Base-by-base conservation (phyloP, 2,888 invertebrate genomes). In the Protophormia terraenovae region DNA sequence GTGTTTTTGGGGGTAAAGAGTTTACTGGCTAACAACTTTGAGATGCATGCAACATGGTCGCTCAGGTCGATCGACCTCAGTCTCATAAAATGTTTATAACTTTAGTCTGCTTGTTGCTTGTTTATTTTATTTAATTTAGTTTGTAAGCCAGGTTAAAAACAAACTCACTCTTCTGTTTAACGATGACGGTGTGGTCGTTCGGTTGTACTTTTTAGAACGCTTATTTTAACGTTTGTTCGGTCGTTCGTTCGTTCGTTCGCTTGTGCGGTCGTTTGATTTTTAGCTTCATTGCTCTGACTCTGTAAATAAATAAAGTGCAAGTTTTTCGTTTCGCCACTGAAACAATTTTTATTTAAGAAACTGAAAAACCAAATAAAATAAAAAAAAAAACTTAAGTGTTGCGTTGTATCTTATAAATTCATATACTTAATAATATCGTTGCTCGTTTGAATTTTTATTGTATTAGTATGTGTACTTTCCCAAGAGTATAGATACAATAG, bases 401-500 rank as follows among this genome's bases (percentile, higher is more conserved):
- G 75, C 71, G 78, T 80, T 69, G 53, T 78, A 64, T 71, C 16
- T 62, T 82, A 75, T 62, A 27, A 45, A 60, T 7, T n/a, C 27
- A 60, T n/a, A 22, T 35, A 41, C 24, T 12, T 12, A 38, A 22
- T 32, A 50, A 53, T 27, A 77, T 32, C 16, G 58, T 58, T 47
- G 67, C 41, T 66, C 53, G 35, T 77, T 73, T 78, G 47, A 38
- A 38, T n/a, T n/a, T n/a, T n/a, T n/a, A n/a, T 73, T 69, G 41
- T 32, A 53, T 55, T 58, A 32, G 82, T 77, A 67, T 83, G 83
- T 86, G 77, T 72, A 72, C 83, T 88, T 87, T 87, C 88, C 87
- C 86, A 87, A 87, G 87, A 89, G 90, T 89, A 86, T 87, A 88
- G 88, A 87, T 87, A 87, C 83, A 84, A 84, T 82, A 45, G 69